phyloP scores from a whole-genome alignment of 2,888 invertebrate species.

The Micoletzkya japonica region DNA sequence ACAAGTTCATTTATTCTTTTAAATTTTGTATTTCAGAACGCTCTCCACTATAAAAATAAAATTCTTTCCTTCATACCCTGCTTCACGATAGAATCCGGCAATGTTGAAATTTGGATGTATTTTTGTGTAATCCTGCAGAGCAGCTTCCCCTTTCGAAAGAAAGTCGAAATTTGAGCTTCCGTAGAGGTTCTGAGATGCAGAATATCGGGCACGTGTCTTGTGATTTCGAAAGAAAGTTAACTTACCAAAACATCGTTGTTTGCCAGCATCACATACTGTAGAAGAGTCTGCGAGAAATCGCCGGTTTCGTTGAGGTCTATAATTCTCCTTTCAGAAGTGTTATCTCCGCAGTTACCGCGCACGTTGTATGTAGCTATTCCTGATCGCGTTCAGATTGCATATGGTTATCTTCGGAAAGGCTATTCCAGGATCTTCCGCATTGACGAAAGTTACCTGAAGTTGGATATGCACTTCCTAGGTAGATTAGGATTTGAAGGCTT shows the following conservation, averaged over 20 bases:
- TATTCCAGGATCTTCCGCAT: constrained; percentile 11
- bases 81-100: constrained; percentile 4
- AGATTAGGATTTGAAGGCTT: no score
- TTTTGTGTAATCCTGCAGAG: constrained; percentile 1
- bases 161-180: not conserved
- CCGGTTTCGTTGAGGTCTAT: constrained; percentile 14
- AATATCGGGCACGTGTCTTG: not conserved
- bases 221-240: not conserved
- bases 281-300: constrained; percentile 9
- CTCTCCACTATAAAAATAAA: not conserved
- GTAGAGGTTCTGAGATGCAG: constrained; percentile 5
- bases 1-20: no score
- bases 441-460: constrained; percentile 12
- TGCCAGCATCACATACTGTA: constrained; percentile 1
- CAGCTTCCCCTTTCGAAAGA: not conserved
- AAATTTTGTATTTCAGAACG: not conserved
- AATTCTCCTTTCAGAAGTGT: not conserved
- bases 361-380: constrained; percentile 22
- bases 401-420: constrained; percentile 23
- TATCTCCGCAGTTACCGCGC: not conserved
- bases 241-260: constrained; percentile 21
- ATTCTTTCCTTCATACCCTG: constrained; percentile 14
- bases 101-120: constrained; percentile 13
- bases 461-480: no score
- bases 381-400: constrained; percentile 19